Base-by-base conservation (phyloP, 2,888 invertebrate species). In the Chouioia cunea region DNA sequence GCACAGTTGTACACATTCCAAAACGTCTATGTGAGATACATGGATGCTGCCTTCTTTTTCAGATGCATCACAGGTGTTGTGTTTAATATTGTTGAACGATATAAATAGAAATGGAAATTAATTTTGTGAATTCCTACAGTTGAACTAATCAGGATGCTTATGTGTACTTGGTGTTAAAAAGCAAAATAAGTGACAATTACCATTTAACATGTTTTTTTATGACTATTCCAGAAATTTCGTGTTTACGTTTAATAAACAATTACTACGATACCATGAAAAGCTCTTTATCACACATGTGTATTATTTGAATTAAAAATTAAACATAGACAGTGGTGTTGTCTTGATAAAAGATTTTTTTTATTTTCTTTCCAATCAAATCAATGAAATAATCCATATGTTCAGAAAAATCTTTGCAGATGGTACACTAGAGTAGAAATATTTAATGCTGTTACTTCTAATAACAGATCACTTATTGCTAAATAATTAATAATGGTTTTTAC, bases 381-480 rank as follows among this genome's bases (percentile, higher is more conserved):
- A 65, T 56, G 56, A 48, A 36, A 8, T 36, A 36, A 10, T 65
- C 50, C 50, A 59, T 65, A 65, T 56, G 14, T 57, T 60, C 36
- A 48, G 12, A 23, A 65, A 70, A 65, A 46, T 43, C 27, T 46
- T 70, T 58, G 52, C 23, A 16, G 23, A 23, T 47, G 22, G 54
- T 65, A 54, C 50, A 60, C 56, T 60, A 48, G 4, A 16, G 73
- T 78, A 78, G 75, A 79, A 78, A 77, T 78, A 75, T 76, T 76
- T 75, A 76, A 78, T 77, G 76, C 76, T 74, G 48, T 74, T 78
- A 77, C 65, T 68, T 70, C 77, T 79, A 78, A 77, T 73, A 79
- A 78, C 74, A 79, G 70, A 79, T 73, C 43, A 46, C 75, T 76
- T 77, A 74, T 75, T 70, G 20, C 58, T 66, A 70, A 65, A 58